Conservation (phyloP, 1,140 invertebrate genomes). For the Schlechtendalia chinensis region DNA sequence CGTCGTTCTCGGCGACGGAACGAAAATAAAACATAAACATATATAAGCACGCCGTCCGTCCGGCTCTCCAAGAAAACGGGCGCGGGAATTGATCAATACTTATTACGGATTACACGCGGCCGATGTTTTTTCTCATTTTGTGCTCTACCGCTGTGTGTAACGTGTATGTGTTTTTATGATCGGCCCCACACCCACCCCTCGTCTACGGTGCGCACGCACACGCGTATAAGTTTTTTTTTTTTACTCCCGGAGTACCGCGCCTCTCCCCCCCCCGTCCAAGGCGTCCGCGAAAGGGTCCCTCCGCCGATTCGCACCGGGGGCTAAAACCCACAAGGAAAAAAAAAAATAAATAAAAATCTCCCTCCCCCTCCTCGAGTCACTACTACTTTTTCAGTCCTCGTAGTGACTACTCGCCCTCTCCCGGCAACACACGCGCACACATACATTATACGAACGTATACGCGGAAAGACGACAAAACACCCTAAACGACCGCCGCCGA, state of each 20-base stretch:
- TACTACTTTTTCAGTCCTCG: no score
- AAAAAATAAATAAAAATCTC: constrained; percentile 20
- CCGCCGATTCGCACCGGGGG: constrained; percentile 1
- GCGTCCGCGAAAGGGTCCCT: not conserved
- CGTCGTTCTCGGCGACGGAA: constrained; percentile 23
- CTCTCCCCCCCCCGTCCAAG: not conserved
- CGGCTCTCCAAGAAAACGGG: constrained; percentile 32
- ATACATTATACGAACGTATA: not conserved
- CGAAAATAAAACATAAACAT: not conserved
- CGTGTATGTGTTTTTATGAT: constrained; percentile 49
- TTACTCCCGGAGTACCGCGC: constrained; percentile 20
- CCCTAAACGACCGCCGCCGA: constrained; percentile 37
- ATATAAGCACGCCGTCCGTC: not conserved
- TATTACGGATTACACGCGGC: constrained; percentile 50
- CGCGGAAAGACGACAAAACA: constrained; percentile 39
- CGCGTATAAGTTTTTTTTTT: constrained; percentile 26
- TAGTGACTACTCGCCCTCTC: no score
- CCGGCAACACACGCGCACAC: not conserved
- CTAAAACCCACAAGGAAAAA: constrained; percentile 42
- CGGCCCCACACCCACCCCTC: constrained; percentile 18
- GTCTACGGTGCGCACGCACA: no score
- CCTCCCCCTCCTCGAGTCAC: not conserved
- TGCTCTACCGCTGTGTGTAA: constrained; percentile 37
- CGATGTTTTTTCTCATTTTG: constrained; percentile 49
- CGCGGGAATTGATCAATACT: constrained; percentile 49